Evolutionary conservation across 2,888 invertebrate genomes (phyloP), one percentile per base, ranked within the genome.

Genomic region (Drosophila nr. fundita): DNA sequence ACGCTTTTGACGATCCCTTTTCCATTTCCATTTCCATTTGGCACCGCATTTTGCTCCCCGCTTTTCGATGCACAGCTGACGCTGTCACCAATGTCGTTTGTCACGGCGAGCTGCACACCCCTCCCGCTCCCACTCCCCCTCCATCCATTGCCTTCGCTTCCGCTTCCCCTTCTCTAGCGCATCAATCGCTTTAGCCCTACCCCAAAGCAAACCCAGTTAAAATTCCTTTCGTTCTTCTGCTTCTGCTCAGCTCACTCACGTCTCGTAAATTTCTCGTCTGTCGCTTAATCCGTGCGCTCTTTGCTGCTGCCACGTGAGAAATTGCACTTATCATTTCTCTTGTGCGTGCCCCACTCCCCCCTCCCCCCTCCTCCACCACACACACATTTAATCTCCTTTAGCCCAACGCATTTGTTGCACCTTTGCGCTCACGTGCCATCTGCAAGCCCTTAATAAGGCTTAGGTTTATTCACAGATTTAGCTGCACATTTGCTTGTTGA

Each of bases 191-290:
- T 36, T 13, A 10, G 11, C 11, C 34, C 30, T 45, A 54, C 54
- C 48, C 36, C 64, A 54, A 54, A 42, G 30, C 53, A 48, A 63
- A 49, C 42, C 27, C 59, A 42, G 21, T 54, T 64, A 30, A 38
- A 65, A 40, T 68, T 48, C 29, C n/a, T 7, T 15, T 29, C 48
- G 57, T 29, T 60, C 53, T 54, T 48, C 24, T 21, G 55, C 62
- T 49, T 74, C 80, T 36, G 50, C 66, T 68, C 32, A 32, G 58
- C 68, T 62, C 34, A 34, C 61, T 76, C 87, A 85, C 80, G 82
- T 80, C 85, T 82, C 85, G 87, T 87, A 86, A 86, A 87, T 86
- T 86, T 83, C 73, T 76, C 54, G 57, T 70, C 80, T 83, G 83
- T 85, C 85, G 80, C 70, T 81, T 85, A 87, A 85, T 84, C 85